A percentile compares a stretch with the other conserved stretches of the same genome.
phyloP scores from a whole-genome alignment of 2,888 invertebrate genomes.

The Cheilosia pagana region DNA sequence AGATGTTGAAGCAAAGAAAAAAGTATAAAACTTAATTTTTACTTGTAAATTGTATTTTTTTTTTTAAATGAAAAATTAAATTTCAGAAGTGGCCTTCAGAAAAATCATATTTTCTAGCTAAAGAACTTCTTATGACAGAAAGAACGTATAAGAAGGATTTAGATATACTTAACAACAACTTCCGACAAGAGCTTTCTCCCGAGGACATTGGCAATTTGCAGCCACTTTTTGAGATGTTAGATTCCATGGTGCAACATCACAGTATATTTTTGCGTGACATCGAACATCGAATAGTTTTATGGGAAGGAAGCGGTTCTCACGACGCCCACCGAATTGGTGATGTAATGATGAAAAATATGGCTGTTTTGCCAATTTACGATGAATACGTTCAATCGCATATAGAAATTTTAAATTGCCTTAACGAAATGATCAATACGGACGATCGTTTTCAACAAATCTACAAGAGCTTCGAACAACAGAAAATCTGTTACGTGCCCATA shows the following conservation, averaged over 20 bases:
- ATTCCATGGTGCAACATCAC: conserved; percentile 92
- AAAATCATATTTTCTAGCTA: conserved; percentile 92
- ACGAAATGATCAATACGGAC: conserved; percentile 90
- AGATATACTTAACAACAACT: conserved; percentile 94
- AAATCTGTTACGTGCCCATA: conserved; percentile 93
- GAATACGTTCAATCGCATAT: conserved; percentile 90
- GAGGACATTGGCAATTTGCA: conserved; percentile 85
- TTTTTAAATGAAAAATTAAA: too few species aligned
- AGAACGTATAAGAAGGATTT: conserved; percentile 97
- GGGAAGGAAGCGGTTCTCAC: conserved; percentile 87
- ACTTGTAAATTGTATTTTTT: conserved; percentile 10
- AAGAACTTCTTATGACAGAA: conserved; percentile 97
- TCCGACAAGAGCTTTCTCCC: conserved; percentile 88
- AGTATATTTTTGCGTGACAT: conserved; percentile 91
- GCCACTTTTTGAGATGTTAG: conserved; percentile 87
- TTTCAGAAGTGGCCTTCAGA: conserved; percentile 87
- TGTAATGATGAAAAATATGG: conserved; percentile 88
- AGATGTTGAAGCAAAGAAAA: conserved; percentile 82
- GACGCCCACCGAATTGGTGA: conserved; percentile 89
- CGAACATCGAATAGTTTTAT: conserved; percentile 89
- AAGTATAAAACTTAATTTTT: conserved; percentile 76
- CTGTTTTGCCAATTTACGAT: conserved; percentile 87
- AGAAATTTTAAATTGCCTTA: conserved; percentile 90
- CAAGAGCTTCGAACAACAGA: conserved; percentile 91
- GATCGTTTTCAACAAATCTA: conserved; percentile 88